Conservation (phyloP, 2,113 vertebrate species). For the Rhea americana region DNA sequence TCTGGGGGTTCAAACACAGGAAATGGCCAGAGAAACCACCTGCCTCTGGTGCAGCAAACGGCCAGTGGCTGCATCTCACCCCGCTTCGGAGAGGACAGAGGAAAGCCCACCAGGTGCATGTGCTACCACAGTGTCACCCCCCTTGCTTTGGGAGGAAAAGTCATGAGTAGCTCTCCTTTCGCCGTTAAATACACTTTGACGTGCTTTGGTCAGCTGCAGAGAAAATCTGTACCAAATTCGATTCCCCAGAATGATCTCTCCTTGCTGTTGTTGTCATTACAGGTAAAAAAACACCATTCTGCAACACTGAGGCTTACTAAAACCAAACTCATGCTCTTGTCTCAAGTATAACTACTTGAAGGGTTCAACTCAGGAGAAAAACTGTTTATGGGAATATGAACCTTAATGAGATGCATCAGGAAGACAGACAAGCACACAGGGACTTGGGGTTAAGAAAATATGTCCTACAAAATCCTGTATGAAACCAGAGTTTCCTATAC, state of each 20-base stretch:
- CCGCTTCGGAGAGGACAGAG: neutral
- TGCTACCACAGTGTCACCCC: neutral
- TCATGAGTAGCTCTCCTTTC: neutral
- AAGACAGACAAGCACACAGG: neutral
- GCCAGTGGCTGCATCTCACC: neutral
- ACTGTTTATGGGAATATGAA: neutral
- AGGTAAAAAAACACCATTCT: neutral
- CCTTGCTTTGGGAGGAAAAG: neutral
- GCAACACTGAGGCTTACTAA: neutral
- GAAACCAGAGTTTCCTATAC: neutral
- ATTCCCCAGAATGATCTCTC: neutral
- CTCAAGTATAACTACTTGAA: neutral
- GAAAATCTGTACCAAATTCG: constrained; percentile 4
- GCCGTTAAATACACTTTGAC: neutral
- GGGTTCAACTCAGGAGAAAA: neutral
- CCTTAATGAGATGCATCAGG: neutral
- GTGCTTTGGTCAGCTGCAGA: neutral
- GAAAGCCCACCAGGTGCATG: neutral
- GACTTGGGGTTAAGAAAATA: neutral
- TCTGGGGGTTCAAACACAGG: neutral
- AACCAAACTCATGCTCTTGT: neutral
- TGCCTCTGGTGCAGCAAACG: neutral
- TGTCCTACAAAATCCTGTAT: neutral
- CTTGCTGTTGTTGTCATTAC: neutral
- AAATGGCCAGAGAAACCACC: neutral